Evolutionary conservation across 2,888 invertebrate genomes (phyloP), one percentile per base, ranked within the genome.

Genomic region (Brenthis ino): DNA sequence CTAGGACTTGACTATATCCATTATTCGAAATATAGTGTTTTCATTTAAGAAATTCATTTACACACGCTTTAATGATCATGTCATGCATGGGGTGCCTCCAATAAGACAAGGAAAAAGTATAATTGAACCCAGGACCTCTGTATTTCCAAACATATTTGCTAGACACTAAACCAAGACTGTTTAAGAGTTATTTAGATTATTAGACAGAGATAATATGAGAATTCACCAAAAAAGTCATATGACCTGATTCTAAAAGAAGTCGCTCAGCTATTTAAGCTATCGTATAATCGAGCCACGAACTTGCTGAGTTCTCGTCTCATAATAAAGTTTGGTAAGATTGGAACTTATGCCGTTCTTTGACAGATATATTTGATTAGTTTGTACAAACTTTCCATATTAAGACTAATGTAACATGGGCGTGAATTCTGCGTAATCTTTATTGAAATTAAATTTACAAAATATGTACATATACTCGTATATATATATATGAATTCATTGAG

Each of bases 351-450:
- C 61, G 43, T 55, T 65, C 48, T 50, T 61, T 67, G 66, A 67
- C 66, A 60, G 66, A 43, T 54, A 67, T 60, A 60, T 67, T 60
- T 55, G 55, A 67, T 60, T 67, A 50, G 37, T 51, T 60, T 53
- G 57, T 14, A 20, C 47, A 14, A 60, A 60, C 33, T 67, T 67
- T 55, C 14, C 16, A 67, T 60, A 58, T 58, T 28, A 47, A 58
- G 1, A 48, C 8, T 33, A 33, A 56, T 14, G n/a, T 56, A n/a
- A 33, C n/a, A 14, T n/a, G 8, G 37, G 11, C 33, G 14, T n/a
- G 37, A 12, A 13, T 11, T 43, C 37, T 43, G 37, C 12, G 33
- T 14, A 16, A 28, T 37, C 28, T 57, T 28, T 28, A 54, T 24
- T 54, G 24, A 13, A 13, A 43, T 13, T 12, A 54, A 54, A 28